These are phyloP conservation scores for Manacus vitellinus DNA, from an alignment of 2,113 vertebrate species.

Conservation along the genomic window DNA sequence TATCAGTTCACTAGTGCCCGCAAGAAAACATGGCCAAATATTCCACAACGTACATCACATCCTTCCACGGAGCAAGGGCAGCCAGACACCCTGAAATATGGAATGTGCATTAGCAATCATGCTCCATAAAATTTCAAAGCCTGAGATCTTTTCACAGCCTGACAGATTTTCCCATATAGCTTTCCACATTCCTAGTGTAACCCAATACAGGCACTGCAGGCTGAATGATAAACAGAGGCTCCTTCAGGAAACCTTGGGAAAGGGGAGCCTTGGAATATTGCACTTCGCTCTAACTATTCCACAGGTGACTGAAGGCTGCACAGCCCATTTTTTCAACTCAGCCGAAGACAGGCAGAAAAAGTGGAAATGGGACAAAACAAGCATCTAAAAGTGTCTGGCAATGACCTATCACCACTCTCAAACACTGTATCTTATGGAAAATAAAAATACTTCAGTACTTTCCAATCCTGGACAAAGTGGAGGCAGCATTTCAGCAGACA, in stretches of 20 bases:
- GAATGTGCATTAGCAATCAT: slow-evolving; percentile 38
- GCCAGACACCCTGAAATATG: slow-evolving; percentile 21
- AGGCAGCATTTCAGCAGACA: not conserved
- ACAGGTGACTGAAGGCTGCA: not conserved
- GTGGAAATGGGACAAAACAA: not conserved
- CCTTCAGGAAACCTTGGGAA: slow-evolving; percentile 47
- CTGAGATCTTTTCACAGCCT: slow-evolving; percentile 25
- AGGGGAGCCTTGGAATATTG: not conserved
- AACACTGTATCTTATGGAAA: not conserved
- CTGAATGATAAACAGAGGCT: slow-evolving; percentile 51
- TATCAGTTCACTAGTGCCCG: not conserved
- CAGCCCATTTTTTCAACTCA: not conserved
- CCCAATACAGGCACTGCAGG: slow-evolving; percentile 27
- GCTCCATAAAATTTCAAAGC: slow-evolving; percentile 51
- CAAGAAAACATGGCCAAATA: not conserved
- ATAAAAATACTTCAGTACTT: not conserved
- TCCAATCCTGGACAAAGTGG: not conserved
- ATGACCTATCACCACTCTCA: not conserved
- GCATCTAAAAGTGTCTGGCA: not conserved
- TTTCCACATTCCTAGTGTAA: slow-evolving; percentile 56
- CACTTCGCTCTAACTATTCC: not conserved
- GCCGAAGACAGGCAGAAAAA: not conserved
- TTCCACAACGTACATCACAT: not conserved
- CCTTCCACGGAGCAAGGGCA: not conserved
- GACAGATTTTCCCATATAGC: slow-evolving; percentile 46